Evolutionary conservation across 2,888 invertebrate species (phyloP), one percentile per base, ranked within the genome.

Genomic region (Coecobrya sp.): DNA sequence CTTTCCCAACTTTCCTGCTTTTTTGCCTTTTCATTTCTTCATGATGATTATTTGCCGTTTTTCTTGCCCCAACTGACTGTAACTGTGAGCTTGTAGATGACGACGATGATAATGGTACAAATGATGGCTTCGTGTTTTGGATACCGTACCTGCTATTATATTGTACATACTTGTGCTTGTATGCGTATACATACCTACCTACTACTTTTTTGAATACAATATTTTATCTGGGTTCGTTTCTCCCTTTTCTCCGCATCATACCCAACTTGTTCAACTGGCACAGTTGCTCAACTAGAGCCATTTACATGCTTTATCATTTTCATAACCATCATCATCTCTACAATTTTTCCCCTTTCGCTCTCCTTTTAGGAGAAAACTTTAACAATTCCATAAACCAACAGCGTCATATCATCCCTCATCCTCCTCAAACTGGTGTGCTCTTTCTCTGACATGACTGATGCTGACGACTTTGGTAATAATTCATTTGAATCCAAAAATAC

Each of bases 281-380:
- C 62, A 84, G 84, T 84, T 84, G 84, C 65, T 84, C 82, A 84
- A 65, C 65, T 84, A 84, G 65, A 84, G 42, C 84, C 68, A 87
- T 87, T 91, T 91, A 62, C 87, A 82, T 87, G 87, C 76, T 87
- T 87, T 87, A 91, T 87, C 91, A 82, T 84, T 82, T 79, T 91
- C 90, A 90, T 90, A 84, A 65, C 65, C 84, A 45, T 84, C 45
- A 11, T 86, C 52, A 22, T 85, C 30, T 62, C 19, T 55, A 68
- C 27, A 30, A 52, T 65, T 81, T 62, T 70, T 65, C 36, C 22
- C 68, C 49, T 52, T 27, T 70, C 79, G 25, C 42, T 19, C 22
- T 70, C 22, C 30, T 76, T 76, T 73, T 16, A 82, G 27, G 55
- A 70, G 55, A 42, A 42, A 89, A 70, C 68, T 89, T 89, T 49